Percentiles rank a stretch among this genome's conserved stretches.
Evolutionary conservation across 2,797 vertebrate genomes (phyloP).

Genomic region (Eulemur coronatus): DNA sequence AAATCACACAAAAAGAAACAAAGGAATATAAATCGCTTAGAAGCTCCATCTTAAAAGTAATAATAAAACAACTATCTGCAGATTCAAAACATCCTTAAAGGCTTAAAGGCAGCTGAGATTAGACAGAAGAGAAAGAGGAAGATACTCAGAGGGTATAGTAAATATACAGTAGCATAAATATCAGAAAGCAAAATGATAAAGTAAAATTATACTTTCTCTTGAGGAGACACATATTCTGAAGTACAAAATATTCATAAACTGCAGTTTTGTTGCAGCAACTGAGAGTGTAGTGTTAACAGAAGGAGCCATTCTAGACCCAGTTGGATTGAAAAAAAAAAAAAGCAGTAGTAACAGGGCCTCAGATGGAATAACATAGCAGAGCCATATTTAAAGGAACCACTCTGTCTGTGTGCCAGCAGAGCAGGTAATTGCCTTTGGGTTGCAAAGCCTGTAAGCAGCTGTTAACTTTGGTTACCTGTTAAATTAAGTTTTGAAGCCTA

Average conservation of each 20-base stretch:
- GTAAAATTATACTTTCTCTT: background rate
- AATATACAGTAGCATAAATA: background rate
- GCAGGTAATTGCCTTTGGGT: background rate
- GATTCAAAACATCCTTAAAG: background rate
- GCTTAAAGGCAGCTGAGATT: background rate
- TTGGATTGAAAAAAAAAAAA: background rate
- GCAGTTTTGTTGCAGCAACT: background rate
- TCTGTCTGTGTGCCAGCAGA: background rate
- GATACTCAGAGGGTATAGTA: background rate
- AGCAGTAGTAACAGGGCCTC: background rate
- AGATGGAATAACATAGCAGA: background rate
- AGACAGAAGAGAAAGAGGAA: background rate
- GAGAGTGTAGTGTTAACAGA: background rate
- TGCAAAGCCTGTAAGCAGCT: background rate
- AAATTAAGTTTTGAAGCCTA: background rate
- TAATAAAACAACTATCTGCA: background rate
- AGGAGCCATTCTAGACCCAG: background rate
- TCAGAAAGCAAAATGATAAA: background rate
- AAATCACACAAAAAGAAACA: background rate
- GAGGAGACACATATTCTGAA: background rate
- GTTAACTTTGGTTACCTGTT: background rate
- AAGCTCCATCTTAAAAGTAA: background rate
- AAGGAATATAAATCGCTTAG: background rate
- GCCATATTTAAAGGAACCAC: background rate
- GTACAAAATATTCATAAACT: background rate